These are phyloP conservation scores for Caranx ignobilis DNA, from an alignment of 2,113 vertebrate genomes.

Conservation along the genomic window DNA sequence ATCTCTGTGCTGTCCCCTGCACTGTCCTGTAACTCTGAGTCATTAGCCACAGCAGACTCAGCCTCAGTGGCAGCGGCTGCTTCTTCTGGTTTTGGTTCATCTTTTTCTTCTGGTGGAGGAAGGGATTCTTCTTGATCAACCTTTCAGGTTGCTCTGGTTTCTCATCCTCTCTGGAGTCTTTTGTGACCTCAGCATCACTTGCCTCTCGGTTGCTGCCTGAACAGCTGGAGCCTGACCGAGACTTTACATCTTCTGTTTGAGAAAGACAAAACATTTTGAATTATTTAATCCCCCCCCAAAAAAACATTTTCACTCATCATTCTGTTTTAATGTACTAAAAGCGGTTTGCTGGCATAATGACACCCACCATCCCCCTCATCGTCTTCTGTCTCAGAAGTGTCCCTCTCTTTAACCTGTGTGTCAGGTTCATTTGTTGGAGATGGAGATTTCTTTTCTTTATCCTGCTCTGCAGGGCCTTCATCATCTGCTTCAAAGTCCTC, in stretches of 20 bases:
- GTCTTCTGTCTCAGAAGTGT: slow-evolving; percentile 77
- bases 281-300: background rate
- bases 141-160: slow-evolving; percentile 11
- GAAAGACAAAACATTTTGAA: slow-evolving; percentile 6
- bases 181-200: slow-evolving; percentile 48
- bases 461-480: slow-evolving; percentile 81
- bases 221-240: slow-evolving; percentile 71
- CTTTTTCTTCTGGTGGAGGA: background rate
- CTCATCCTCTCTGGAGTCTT: slow-evolving; percentile 50
- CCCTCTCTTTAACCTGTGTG: slow-evolving; percentile 37
- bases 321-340: background rate
- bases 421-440: slow-evolving; percentile 74
- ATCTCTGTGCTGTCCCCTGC: slow-evolving; percentile 47
- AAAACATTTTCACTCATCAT: background rate
- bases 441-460: slow-evolving; percentile 73
- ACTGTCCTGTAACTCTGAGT: slow-evolving; percentile 48
- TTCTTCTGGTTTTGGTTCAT: slow-evolving; percentile 34
- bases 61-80: background rate
- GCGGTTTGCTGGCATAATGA: background rate
- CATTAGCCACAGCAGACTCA: slow-evolving; percentile 2
- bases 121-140: slow-evolving; percentile 30
- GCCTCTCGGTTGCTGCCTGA: slow-evolving; percentile 81
- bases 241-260: slow-evolving; percentile 71
- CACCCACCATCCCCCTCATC: slow-evolving; percentile 83
- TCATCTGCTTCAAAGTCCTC: slow-evolving; percentile 95